phyloP scores from a whole-genome alignment of 2,113 vertebrate genomes.

The Tyto alba region DNA sequence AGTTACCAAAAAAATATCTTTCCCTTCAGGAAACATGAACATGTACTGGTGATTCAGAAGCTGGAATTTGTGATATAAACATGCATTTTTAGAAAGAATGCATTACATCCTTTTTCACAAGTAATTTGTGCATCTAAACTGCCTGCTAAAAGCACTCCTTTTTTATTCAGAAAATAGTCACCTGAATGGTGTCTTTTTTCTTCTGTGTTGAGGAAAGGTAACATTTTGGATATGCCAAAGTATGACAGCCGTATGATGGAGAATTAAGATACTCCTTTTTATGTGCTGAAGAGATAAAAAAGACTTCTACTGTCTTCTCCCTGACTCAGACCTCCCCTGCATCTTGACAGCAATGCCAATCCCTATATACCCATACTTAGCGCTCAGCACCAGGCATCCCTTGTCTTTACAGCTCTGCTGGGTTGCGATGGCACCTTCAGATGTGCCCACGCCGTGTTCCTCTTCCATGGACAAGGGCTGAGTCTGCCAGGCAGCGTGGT shows the following conservation, averaged over 20 bases:
- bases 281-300: not conserved
- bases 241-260: not conserved
- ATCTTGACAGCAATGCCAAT: not conserved
- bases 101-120: not conserved
- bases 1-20: not conserved
- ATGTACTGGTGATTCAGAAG: not conserved
- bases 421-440: not conserved
- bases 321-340: not conserved
- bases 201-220: not conserved
- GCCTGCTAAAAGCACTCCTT: not conserved
- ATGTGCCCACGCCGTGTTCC: not conserved
- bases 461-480: not conserved
- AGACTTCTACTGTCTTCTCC: not conserved
- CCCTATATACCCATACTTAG: not conserved
- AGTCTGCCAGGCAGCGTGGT: not conserved
- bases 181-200: not conserved
- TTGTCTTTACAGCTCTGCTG: not conserved
- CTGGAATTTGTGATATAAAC: not conserved
- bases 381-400: not conserved
- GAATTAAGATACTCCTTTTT: not conserved
- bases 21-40: not conserved
- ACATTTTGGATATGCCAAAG: not conserved
- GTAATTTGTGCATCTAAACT: not conserved
- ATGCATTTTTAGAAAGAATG: not conserved
- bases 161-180: not conserved